Conservation (phyloP, 2,888 invertebrate genomes). For the Euproctis similis region DNA sequence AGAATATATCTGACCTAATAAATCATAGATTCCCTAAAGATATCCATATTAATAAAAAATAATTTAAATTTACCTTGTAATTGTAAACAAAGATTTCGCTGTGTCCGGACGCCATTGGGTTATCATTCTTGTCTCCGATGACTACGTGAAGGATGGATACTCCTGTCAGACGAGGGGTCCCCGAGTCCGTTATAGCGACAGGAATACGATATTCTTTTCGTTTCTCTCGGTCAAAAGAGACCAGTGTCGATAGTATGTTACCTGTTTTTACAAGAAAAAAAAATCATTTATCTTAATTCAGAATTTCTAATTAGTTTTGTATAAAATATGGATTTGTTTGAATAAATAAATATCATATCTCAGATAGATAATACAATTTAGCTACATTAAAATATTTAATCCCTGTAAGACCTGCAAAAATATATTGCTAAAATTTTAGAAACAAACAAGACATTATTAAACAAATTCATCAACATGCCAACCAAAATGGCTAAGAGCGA, state of each 20-base stretch:
- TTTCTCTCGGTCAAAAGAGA: constrained; percentile 89
- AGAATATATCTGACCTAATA: too few species aligned
- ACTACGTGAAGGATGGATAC: constrained; percentile 90
- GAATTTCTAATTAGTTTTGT: too few species aligned
- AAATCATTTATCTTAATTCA: too few species aligned
- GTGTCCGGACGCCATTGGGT: constrained; percentile 89
- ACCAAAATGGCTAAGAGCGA: constrained; percentile 35
- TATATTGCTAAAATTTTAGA: constrained; percentile 6
- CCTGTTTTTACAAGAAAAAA: too few species aligned
- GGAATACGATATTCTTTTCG: constrained; percentile 92
- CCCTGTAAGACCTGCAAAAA: too few species aligned
- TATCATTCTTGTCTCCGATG: constrained; percentile 96
- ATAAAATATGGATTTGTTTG: too few species aligned
- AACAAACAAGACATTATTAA: constrained; percentile 11
- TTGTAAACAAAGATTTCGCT: constrained; percentile 96
- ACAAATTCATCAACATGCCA: constrained; percentile 35
- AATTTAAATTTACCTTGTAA: constrained; percentile 80
- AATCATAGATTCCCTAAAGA: too few species aligned
- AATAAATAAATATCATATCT: too few species aligned
- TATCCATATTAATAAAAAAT: neutral
- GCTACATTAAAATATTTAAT: too few species aligned
- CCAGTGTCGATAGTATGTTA: constrained; percentile 81
- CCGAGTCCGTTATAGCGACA: constrained; percentile 91
- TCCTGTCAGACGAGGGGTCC: constrained; percentile 82
- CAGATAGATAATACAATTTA: too few species aligned